Evolutionary conservation across 2,113 vertebrate genomes (phyloP), one percentile per base, ranked within the genome.

Genomic region (Ascaphus truei): DNA sequence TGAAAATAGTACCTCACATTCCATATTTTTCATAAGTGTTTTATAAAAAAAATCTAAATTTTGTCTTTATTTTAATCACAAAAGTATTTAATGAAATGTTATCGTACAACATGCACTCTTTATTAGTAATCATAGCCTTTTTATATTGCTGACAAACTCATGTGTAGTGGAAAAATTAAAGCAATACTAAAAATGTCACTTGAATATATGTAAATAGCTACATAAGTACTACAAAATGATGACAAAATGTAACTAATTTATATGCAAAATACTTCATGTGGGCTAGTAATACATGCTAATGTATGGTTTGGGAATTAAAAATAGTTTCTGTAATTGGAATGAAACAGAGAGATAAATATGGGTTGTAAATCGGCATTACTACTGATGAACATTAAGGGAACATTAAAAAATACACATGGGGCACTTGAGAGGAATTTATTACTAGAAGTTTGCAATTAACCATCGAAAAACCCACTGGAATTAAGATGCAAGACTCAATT

Each of bases 341-440:
- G 36, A 22, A 23, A 81, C 73, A 78, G 60, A 43, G 8, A 3
- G 10, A 59, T 64, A 68, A 79, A 76, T 69, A 79, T 76, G 22
- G 22, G 59, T 64, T 80, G 52, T 67, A 78, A 83, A 92, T 82
- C 78, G 90, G 82, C 78, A 82, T 86, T 86, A 77, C 73, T 91
- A 83, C 90, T 94, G 83, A 87, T 77, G 75, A 83, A 76, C 73
- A 81, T 65, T 62, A 76, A 67, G 63, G 72, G 76, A 79, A 73
- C 81, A 86, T 77, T 82, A 83, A 84, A 56, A 76, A 77, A 52
- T 80, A 77, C 74, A 80, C 66, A 86, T 72, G 75, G 79, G 62
- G 73, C 88, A 87, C 90, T 91, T 87, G 83, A 94, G 87, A 84
- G 86, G 87, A 89, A 85, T 79, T 80, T 79, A 67, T 81, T 80